Conservation (phyloP, 35 echinoderm and acorn worm genomes). For the Ophioderma brevispina region DNA sequence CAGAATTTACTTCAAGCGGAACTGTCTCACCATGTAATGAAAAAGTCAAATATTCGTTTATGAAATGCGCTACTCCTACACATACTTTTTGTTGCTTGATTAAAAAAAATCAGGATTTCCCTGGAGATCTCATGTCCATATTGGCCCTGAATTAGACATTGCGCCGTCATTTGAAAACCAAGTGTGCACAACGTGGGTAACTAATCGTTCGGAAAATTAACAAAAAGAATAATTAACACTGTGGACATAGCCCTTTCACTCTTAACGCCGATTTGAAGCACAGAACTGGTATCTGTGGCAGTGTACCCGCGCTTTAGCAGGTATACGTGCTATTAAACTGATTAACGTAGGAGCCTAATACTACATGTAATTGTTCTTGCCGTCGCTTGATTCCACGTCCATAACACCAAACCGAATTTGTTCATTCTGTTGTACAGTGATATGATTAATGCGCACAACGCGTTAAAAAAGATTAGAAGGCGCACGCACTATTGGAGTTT, state of each 20-base stretch:
- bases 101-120: background rate
- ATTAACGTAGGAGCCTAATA: background rate
- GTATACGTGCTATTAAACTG: background rate
- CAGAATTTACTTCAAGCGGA: too few relatives aligned
- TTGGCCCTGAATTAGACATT: background rate
- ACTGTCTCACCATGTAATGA: background rate
- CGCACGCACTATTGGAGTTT: too few relatives aligned
- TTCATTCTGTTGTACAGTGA: background rate
- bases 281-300: background rate
- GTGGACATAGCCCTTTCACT: background rate
- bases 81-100: background rate
- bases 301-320: background rate
- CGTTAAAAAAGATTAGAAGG: background rate
- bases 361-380: background rate
- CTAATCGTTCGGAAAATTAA: background rate
- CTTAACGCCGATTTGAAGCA: background rate
- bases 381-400: background rate
- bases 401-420: too few relatives aligned
- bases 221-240: background rate
- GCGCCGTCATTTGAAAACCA: background rate
- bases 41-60: background rate
- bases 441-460: background rate
- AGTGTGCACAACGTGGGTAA: background rate
- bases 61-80: background rate
- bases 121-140: background rate